Conservation (phyloP, 2,797 vertebrate genomes). For the Passerculus sandwichensis region DNA sequence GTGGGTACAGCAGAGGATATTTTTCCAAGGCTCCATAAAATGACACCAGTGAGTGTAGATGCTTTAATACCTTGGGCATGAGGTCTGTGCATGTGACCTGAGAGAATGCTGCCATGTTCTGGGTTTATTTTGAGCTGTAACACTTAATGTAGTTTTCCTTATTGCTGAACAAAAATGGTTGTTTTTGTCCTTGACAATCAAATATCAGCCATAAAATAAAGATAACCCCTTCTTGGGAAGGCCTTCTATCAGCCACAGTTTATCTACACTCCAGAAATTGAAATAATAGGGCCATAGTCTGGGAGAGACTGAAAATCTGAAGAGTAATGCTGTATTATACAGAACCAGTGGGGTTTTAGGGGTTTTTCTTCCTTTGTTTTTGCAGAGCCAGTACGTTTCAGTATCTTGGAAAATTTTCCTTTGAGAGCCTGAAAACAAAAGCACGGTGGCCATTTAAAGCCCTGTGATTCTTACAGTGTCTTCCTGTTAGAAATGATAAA, state of each 20-base stretch:
- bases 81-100: neutral
- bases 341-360: fast-evolving
- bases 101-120: neutral
- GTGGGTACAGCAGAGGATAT: neutral
- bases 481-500: neutral
- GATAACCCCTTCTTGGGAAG: neutral
- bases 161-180: neutral
- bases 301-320: neutral
- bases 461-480: neutral
- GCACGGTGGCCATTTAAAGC: no score
- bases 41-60: neutral
- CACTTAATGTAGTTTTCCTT: neutral
- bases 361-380: neutral
- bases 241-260: neutral
- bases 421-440: neutral
- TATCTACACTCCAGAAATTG: neutral
- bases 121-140: neutral
- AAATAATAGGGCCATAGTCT: neutral
- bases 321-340: neutral
- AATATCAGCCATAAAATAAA: neutral
- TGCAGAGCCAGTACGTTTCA: neutral
- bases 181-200: neutral
- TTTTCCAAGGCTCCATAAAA: neutral
- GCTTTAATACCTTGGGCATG: fast-evolving
- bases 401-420: neutral